Percentiles rank a stretch among this genome's conserved stretches.
These are phyloP conservation scores for Schrankia costaestrigalis DNA, from an alignment of 2,888 invertebrate genomes.

Conservation along the genomic window DNA sequence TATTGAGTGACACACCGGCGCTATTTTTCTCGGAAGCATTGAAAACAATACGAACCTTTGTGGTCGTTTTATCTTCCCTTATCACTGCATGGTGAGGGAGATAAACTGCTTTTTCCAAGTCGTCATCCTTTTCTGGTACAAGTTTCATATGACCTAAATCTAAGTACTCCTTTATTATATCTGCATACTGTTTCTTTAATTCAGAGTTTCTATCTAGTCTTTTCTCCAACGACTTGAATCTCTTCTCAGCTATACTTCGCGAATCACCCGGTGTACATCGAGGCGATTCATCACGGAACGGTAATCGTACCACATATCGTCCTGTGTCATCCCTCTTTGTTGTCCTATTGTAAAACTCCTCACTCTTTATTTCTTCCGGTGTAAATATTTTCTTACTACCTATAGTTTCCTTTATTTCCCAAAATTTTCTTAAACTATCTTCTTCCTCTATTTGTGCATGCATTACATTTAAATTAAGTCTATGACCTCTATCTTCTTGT, in stretches of 20 bases:
- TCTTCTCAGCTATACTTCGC: background rate
- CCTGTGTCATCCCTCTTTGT: conserved; percentile 5
- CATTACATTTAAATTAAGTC: background rate
- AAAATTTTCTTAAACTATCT: background rate
- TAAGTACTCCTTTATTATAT: conserved; percentile 5
- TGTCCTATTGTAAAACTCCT: conserved; percentile 5
- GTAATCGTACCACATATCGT: conserved; percentile 4
- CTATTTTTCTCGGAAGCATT: conserved; percentile 6
- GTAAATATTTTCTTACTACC: conserved; percentile 1
- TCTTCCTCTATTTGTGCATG: conserved; percentile 5
- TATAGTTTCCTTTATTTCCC: background rate
- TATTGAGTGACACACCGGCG: conserved; percentile 4
- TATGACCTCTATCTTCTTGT: no score
- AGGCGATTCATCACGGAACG: conserved; percentile 6
- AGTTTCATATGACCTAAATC: background rate
- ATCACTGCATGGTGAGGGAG: conserved; percentile 1
- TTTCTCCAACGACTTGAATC: no score
- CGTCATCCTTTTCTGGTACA: conserved; percentile 1
- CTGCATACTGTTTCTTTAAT: background rate
- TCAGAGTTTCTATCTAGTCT: conserved; percentile 4
- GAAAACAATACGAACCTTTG: conserved; percentile 7
- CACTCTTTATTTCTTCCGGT: conserved; percentile 12
- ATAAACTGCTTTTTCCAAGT: background rate
- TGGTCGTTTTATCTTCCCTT: no score
- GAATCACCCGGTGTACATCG: conserved; percentile 1